Base-by-base conservation (phyloP, 2,888 invertebrate species). In the Lapara coniferarum region DNA sequence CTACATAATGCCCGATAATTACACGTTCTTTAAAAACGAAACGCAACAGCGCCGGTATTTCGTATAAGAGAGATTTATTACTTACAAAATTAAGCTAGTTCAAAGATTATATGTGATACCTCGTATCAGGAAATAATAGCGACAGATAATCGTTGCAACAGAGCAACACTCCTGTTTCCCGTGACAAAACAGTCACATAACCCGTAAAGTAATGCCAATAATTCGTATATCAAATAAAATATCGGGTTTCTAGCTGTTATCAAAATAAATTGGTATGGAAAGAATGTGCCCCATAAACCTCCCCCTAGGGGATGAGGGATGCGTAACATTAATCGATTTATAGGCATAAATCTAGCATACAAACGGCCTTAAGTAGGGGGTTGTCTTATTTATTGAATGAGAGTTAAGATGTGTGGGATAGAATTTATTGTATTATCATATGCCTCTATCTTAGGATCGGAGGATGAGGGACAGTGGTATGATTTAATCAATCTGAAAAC, bases 281-380 rank as follows among this genome's bases (percentile, higher is more conserved):
- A 46, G 59, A 59, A 63, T 49, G 25, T 49, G 63, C 46, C 46
- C 46, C 63, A 59, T 59, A 63, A 63, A 63, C 63, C 19, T 19
- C 44, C 16, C 59, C 59, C 59, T 53, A n/a, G 53, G 44, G 19
- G 63, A 63, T 63, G 63, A 63, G 19, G 19, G 63, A 63, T 63
- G 63, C 49, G 63, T 63, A 63, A 63, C 63, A 63, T 63, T 49
- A 63, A 63, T 63, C 63, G 63, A 63, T 63, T 63, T 63, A 63
- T 63, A 19, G 63, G 49, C 49, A 63, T 63, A 63, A 63, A 63
- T 63, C 63, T 63, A 49, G 63, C 63, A 63, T 63, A 63, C 63
- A 49, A 63, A 63, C 49, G 63, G 19, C 49, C 63, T 13, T 63
- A 63, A 63, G 49, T 49, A 59, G 44, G 63, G 63, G 63, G 63